These are phyloP conservation scores for Streblospio benedicti DNA, from an alignment of 1,140 invertebrate species.

Conservation along the genomic window DNA sequence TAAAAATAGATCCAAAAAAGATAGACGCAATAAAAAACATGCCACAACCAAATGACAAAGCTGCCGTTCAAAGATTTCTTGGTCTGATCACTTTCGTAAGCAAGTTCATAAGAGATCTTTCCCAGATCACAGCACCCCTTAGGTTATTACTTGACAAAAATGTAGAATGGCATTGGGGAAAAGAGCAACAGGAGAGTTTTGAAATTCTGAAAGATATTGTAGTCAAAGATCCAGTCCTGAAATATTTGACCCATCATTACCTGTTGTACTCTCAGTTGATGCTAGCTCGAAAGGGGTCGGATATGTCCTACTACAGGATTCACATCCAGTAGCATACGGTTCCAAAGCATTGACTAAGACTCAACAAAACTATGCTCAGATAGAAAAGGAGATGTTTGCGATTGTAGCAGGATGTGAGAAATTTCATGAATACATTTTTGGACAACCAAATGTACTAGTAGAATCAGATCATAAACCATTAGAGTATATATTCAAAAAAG, in stretches of 20 bases:
- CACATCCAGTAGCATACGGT: conserved; percentile 45
- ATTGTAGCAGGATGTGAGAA: conserved; percentile 45
- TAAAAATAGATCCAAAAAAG: conserved; percentile 7
- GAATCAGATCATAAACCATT: conserved; percentile 42
- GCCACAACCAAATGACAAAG: neutral
- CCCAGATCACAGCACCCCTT: conserved; percentile 1
- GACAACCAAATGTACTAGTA: conserved; percentile 19
- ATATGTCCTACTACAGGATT: conserved; percentile 44
- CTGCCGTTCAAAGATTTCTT: neutral
- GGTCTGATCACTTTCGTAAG: neutral
- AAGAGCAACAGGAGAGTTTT: conserved; percentile 14
- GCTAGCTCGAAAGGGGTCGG: conserved; percentile 36
- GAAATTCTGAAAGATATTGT: conserved; percentile 22
- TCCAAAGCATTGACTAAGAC: conserved; percentile 40
- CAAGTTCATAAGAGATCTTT: conserved; percentile 1
- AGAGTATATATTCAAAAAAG: conserved; percentile 43
- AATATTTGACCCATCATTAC: conserved; percentile 24
- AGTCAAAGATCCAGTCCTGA: conserved; percentile 20
- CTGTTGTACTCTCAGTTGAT: conserved; percentile 26
- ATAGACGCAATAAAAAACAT: conserved; percentile 6
- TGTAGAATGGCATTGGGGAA: neutral
- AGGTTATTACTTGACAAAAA: conserved; percentile 6
- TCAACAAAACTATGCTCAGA: conserved; percentile 48
- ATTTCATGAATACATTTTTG: conserved; percentile 44
- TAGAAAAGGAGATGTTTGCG: conserved; percentile 49